Base-by-base conservation (phyloP, 2,888 invertebrate genomes). In the Rhagophthalmus giganteus region DNA sequence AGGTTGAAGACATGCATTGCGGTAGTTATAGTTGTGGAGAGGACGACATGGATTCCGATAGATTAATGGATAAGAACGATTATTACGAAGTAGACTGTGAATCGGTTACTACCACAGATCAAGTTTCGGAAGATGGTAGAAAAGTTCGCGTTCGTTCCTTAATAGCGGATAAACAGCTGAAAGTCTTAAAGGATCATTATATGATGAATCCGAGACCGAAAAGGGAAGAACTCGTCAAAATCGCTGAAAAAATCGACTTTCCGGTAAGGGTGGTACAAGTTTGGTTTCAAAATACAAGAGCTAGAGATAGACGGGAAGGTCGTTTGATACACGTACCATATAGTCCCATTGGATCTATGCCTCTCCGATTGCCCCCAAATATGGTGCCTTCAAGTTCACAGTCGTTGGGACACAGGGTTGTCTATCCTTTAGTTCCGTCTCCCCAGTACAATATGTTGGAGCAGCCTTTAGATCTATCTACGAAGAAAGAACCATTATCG, bases 241-340 rank as follows among this genome's bases (percentile, higher is more conserved):
- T 99, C 63, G 95, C 95, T 1, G 84, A 88, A 11, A 81, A 80
- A 52, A 79, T 87, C 28, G 86, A 86, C 40, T 84, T 87, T 63
- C 87, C 87, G 45, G 85, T 87, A 28, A 79, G 91, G 47, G 90
- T 91, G 1, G 89, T 90, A 2, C 88, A 95, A 79, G 96, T 95
- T 3, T 96, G 96, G 95, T 96, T 96, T 72, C 96, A 96, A 77
- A 96, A 96, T 73, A 92, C 91, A 58, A 82, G 95, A 57, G 95
- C 95, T 0, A 81, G 94, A 40, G 93, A 93, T 68, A 83, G 94
- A 33, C 82, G 92, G 39, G 85, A 85, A 68, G 81, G 81, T 4
- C 70, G 79, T 32, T 64, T 79, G 32, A 76, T 79, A 49, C 75
- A 76, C 55, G 74, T 76, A 33, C 76, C 77, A 27, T 76, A 73